phyloP scores from a whole-genome alignment of 2,888 invertebrate species.

The Platycnemis pennipes region DNA sequence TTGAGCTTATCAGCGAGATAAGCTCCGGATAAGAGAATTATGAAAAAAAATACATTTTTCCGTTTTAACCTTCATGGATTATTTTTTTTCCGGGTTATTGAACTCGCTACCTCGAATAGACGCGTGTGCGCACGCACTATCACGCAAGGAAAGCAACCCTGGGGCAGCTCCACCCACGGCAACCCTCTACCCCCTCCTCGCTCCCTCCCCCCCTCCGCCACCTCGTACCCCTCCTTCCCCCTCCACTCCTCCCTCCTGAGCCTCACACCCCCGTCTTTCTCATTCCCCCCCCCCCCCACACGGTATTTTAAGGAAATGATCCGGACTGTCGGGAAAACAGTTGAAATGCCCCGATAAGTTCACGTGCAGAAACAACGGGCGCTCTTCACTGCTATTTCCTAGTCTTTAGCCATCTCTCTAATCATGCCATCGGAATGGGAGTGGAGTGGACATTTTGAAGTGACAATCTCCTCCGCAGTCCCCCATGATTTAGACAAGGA shows the following conservation, averaged over 20 bases:
- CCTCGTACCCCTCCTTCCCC: neutral
- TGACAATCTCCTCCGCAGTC: too few relatives aligned
- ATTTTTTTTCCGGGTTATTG: constrained; percentile 35
- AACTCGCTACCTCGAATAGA: constrained; percentile 28
- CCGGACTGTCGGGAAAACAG: neutral
- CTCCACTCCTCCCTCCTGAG: neutral
- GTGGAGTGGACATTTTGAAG: too few relatives aligned
- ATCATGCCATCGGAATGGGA: too few relatives aligned
- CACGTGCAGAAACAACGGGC: too few relatives aligned
- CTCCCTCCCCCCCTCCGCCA: neutral
- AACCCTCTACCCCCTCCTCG: neutral
- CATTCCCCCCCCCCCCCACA: neutral
- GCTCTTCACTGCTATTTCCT: too few relatives aligned
- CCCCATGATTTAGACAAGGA: too few relatives aligned
- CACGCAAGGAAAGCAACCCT: constrained; percentile 20
- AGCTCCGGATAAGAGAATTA: constrained; percentile 1
- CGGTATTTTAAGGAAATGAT: neutral
- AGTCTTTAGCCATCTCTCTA: too few relatives aligned
- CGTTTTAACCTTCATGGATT: neutral
- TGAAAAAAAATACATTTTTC: neutral
- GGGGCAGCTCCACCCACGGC: neutral
- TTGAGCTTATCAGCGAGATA: constrained; percentile 16
- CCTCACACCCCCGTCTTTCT: too few relatives aligned
- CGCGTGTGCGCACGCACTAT: neutral
- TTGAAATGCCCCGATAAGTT: neutral